phyloP scores from a whole-genome alignment of 2,888 invertebrate genomes.

The Drosophila trichaetosa region DNA sequence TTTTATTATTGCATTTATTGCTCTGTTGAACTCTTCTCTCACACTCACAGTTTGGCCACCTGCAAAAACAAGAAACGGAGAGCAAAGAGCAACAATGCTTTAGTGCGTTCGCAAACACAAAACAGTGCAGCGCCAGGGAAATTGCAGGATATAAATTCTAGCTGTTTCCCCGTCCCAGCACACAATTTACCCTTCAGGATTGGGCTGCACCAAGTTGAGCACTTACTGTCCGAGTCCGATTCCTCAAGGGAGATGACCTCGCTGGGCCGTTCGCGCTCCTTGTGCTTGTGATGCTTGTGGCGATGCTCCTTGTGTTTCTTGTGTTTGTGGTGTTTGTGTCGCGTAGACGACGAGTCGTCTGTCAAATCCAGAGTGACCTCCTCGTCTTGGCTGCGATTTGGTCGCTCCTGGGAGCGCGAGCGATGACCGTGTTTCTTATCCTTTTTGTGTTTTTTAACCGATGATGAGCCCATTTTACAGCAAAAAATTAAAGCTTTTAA shows the following conservation, averaged over 20 bases:
- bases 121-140: constrained; percentile 70
- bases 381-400: constrained; percentile 45
- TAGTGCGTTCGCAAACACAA: constrained; percentile 48
- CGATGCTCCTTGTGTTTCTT: constrained; percentile 75
- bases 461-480: constrained; percentile 83
- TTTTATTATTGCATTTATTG: constrained; percentile 1
- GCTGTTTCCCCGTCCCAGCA: constrained; percentile 30
- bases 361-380: constrained; percentile 67
- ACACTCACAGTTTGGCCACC: constrained; percentile 59
- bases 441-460: constrained; percentile 84
- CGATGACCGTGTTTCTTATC: constrained; percentile 83
- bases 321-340: constrained; percentile 72
- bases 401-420: constrained; percentile 68
- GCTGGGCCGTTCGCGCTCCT: constrained; percentile 61
- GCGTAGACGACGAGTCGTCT: constrained; percentile 68
- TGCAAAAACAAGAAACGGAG: constrained; percentile 62
- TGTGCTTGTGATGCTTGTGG: constrained; percentile 70
- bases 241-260: constrained; percentile 82
- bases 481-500: constrained; percentile 7
- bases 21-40: constrained; percentile 15
- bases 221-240: constrained; percentile 85
- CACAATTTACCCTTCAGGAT: constrained; percentile 45
- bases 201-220: constrained; percentile 38
- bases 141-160: constrained; percentile 44
- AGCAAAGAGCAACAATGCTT: constrained; percentile 74